A percentile compares a stretch with the other conserved stretches of the same genome.
Conservation (phyloP, 2,888 invertebrate genomes). For the Raillietiella orientalis region DNA sequence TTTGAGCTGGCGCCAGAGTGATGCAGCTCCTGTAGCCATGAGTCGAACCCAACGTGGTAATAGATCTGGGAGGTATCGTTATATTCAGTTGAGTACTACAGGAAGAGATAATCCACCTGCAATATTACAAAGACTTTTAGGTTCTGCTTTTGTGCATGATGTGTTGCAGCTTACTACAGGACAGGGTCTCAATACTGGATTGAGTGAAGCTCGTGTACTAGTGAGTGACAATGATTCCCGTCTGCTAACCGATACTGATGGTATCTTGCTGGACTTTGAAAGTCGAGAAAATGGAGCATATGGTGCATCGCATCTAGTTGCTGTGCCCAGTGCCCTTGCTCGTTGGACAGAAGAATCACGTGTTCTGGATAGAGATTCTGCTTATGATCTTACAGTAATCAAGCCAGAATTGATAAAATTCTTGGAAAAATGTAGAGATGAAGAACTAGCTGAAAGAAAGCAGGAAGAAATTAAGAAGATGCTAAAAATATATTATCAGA, state of each 20-base stretch:
- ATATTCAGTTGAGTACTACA: constrained; percentile 22
- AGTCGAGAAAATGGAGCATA: constrained; percentile 5
- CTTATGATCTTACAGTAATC: constrained; percentile 27
- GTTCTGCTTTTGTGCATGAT: constrained; percentile 17
- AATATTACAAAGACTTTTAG: constrained; percentile 25
- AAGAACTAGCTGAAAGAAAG: constrained; percentile 24
- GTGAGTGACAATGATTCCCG: constrained; percentile 25
- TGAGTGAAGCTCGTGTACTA: constrained; percentile 20
- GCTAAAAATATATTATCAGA: constrained; percentile 10
- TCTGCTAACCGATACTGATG: constrained; percentile 25
- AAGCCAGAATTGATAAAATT: constrained; percentile 17
- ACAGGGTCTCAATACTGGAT: constrained; percentile 12
- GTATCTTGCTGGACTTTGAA: constrained; percentile 21
- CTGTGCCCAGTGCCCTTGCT: constrained; percentile 25
- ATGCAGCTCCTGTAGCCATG: constrained; percentile 18
- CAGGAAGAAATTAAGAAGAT: constrained; percentile 20
- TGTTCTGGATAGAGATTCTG: constrained; percentile 39
- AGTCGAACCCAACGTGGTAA: constrained; percentile 24
- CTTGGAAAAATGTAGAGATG: constrained; percentile 25
- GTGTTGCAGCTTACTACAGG: constrained; percentile 17
- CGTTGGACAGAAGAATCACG: constrained; percentile 61
- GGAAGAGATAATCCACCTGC: constrained; percentile 28
- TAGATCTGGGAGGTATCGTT: constrained; percentile 26
- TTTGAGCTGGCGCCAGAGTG: constrained; percentile 16
- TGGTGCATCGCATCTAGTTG: constrained; percentile 9